Conservation (phyloP, 2,888 invertebrate genomes). For the Dugesia japonica region DNA sequence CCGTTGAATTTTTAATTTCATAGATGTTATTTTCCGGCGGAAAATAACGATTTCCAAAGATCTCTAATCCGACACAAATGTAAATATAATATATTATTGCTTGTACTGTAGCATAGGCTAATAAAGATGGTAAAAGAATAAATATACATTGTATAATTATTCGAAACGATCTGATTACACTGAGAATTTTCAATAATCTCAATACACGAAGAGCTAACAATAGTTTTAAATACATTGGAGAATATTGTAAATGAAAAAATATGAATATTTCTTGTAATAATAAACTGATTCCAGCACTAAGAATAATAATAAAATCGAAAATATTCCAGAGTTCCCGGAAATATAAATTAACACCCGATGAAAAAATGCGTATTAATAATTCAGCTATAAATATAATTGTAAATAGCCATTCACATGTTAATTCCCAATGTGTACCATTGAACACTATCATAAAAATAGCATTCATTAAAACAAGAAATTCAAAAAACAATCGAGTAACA, state of each 20-base stretch:
- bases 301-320: not conserved
- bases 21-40: not conserved
- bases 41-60: not conserved
- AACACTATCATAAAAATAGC: not conserved
- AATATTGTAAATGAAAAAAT: not conserved
- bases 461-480: not conserved
- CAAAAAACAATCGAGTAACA: not conserved
- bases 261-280: not conserved
- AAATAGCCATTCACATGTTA: not conserved
- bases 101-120: not conserved
- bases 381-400: not conserved
- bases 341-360: not conserved
- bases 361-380: not conserved
- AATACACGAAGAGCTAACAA: not conserved
- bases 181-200: not conserved
- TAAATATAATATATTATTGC: not conserved
- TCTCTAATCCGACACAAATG: not conserved
- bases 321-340: not conserved
- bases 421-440: not conserved
- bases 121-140: conserved; percentile 1
- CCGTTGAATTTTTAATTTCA: not conserved
- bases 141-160: not conserved
- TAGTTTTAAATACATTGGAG: not conserved
- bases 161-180: not conserved
- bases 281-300: not conserved